Conservation (phyloP, 2,113 vertebrate species). For the Erythrocercus mccallii region DNA sequence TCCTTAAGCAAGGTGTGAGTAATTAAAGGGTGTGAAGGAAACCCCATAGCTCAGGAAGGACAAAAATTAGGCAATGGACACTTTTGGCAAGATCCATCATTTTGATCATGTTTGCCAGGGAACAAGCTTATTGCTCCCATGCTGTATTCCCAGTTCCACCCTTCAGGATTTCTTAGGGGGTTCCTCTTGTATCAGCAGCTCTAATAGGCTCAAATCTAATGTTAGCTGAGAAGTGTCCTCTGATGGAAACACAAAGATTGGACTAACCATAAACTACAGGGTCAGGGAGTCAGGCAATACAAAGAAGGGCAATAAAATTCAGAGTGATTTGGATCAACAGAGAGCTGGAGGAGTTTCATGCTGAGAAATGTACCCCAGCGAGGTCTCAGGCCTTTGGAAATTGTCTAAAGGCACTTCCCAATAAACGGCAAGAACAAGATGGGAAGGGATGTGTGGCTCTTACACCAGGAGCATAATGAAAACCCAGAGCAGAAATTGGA, state of each 20-base stretch:
- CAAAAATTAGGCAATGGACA: background rate
- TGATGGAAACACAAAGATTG: background rate
- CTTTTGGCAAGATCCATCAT: constrained; percentile 41
- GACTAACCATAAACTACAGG: background rate
- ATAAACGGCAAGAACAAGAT: background rate
- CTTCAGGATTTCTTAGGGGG: background rate
- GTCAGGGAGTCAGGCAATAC: background rate
- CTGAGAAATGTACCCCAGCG: background rate
- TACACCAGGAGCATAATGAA: background rate
- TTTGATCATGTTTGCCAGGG: background rate
- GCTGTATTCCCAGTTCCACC: background rate
- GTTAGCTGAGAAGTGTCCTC: constrained; percentile 7
- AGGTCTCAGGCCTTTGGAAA: background rate
- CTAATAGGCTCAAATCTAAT: background rate
- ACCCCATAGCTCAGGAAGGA: background rate
- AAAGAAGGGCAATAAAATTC: constrained; percentile 25
- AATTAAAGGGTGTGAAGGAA: constrained; percentile 42
- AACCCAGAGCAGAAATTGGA: background rate
- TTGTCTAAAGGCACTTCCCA: background rate
- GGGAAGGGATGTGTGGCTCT: background rate
- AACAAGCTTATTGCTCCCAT: background rate
- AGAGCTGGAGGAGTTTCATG: constrained; percentile 16
- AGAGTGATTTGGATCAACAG: constrained; percentile 39
- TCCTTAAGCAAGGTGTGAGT: constrained; percentile 47
- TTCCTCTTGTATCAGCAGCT: constrained; percentile 2